Percentiles rank a stretch among this genome's conserved stretches.
These are phyloP conservation scores for Tragelaphus scriptus DNA, from an alignment of 2,113 vertebrate genomes.

Conservation along the genomic window DNA sequence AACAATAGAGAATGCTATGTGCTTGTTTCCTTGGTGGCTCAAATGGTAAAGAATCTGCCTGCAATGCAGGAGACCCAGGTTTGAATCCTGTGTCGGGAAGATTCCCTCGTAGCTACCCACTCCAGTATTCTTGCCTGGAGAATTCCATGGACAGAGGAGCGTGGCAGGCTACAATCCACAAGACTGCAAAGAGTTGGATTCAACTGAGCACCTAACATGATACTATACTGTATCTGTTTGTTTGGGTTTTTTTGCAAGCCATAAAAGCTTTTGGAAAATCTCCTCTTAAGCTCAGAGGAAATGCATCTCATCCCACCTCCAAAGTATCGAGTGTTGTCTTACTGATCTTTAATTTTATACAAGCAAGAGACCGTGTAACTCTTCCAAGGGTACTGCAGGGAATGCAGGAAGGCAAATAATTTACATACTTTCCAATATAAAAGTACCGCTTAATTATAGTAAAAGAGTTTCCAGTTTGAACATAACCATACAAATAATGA, in stretches of 20 bases:
- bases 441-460: conserved; percentile 50
- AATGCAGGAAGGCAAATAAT: conserved; percentile 40
- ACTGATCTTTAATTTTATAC: conserved; percentile 32
- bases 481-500: conserved; percentile 39
- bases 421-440: conserved; percentile 58
- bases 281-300: background rate
- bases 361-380: background rate
- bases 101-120: background rate
- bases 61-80: background rate
- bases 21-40: background rate
- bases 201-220: background rate
- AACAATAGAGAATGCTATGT: background rate
- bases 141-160: background rate
- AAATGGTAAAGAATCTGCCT: background rate
- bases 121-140: background rate
- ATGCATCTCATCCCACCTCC: background rate
- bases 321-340: background rate
- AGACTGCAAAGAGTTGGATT: background rate
- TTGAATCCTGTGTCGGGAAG: background rate
- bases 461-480: conserved; percentile 7
- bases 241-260: background rate
- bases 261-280: background rate
- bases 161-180: background rate
- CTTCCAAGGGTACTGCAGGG: background rate
- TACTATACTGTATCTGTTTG: background rate